Conservation (phyloP, 1,140 invertebrate species). For the Drosophila carrolli region DNA sequence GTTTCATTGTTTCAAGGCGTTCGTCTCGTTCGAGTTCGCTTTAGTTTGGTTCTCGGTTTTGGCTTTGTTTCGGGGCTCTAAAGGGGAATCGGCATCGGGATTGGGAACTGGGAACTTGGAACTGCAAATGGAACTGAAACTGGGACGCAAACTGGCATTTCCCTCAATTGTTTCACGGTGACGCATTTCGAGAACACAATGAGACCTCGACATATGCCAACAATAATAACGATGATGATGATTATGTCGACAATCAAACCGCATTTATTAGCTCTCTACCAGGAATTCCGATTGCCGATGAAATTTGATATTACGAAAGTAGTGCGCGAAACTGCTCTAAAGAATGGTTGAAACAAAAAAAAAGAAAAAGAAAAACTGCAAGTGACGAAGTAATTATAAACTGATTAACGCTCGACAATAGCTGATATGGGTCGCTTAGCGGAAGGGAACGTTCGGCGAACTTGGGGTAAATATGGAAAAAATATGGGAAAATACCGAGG, state of each 20-base stretch:
- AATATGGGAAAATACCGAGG: background rate
- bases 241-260: constrained; percentile 50
- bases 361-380: constrained; percentile 55
- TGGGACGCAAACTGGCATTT: constrained; percentile 25
- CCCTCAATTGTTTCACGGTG: constrained; percentile 68
- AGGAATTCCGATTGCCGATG: constrained; percentile 46
- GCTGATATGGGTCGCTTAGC: constrained; percentile 68
- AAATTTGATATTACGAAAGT: constrained; percentile 55
- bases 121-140: constrained; percentile 5
- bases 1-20: constrained; percentile 82
- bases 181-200: constrained; percentile 52
- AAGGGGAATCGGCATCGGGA: background rate
- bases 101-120: background rate
- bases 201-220: constrained; percentile 15
- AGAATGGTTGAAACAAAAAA: constrained; percentile 43
- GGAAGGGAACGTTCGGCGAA: constrained; percentile 5
- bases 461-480: constrained; percentile 18
- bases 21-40: constrained; percentile 39
- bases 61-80: constrained; percentile 9
- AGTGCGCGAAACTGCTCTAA: constrained; percentile 46
- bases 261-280: constrained; percentile 79
- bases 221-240: constrained; percentile 19
- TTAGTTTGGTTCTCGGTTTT: constrained; percentile 4
- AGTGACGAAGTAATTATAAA: constrained; percentile 81
- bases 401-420: constrained; percentile 77